Base-by-base conservation (phyloP, 2,113 vertebrate genomes). In the Jacana jacana region DNA sequence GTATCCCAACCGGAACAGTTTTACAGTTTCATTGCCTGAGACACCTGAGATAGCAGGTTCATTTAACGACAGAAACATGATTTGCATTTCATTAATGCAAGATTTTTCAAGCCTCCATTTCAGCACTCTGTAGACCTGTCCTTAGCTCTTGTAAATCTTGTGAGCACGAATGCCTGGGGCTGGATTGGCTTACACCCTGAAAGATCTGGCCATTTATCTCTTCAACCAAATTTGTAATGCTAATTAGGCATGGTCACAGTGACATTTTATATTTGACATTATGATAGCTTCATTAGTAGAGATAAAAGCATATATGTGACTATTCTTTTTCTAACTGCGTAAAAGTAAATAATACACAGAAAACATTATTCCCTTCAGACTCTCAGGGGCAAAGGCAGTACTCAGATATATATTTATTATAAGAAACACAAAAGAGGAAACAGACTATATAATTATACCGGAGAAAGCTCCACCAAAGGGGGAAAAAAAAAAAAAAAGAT, bases 231-330 rank as follows among this genome's bases (percentile, higher is more conserved):
- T 63, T 57, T 89, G 78, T 91, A 93, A 93, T 82, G 90, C 88
- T 96, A 97, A 97, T 95, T 95, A 97, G 78, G 72, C 49, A 86
- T 90, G 93, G 91, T 81, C 88, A 77, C 6, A 4, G 27, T 86
- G 94, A 92, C 88, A 96, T 98, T 98, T 95, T 89, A 90, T 97
- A 90, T 97, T 92, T 97, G 80, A 96, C 91, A 96, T 95, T 97
- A 84, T 51, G 81, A 86, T 40, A 86, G 65, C 39, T 77, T 90
- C 55, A 92, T 91, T 96, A 96, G 68, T 30, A 89, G 84, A 93
- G 69, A 96, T 97, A 96, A 97, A 97, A 95, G 69, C 89, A 91
- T 58, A 17, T 93, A 95, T 83, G 75, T 48, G 87, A 92, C 78
- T 57, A 23, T 13, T 91, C 20, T 69, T 93, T 83, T 81, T 40